phyloP scores from a whole-genome alignment of 2,888 invertebrate genomes.

The Poecilus cupreus region DNA sequence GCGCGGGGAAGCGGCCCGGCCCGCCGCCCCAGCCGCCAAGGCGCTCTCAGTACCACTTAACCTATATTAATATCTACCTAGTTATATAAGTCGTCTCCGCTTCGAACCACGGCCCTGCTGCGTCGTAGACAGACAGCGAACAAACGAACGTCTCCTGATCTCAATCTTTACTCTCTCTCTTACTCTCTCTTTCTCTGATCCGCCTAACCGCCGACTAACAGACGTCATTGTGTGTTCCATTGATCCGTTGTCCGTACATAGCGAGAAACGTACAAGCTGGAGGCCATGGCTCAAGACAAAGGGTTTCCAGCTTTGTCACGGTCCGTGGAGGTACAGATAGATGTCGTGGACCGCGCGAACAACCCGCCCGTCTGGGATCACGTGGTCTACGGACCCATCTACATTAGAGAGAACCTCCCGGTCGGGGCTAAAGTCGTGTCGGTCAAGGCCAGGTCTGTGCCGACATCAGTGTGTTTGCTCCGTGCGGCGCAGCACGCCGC shows the following conservation, averaged over 20 bases:
- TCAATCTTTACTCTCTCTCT: conserved; percentile 65
- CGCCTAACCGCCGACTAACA: conserved; percentile 63
- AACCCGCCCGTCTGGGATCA: conserved; percentile 98
- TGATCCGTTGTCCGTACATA: conserved; percentile 78
- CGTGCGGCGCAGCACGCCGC: conserved; percentile 72
- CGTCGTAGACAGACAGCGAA: conserved; percentile 35
- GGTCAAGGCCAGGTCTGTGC: conserved; percentile 98
- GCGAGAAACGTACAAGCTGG: conserved; percentile 98
- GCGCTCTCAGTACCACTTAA: conserved; percentile 54
- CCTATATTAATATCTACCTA: conserved; percentile 13
- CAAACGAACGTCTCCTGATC: conserved; percentile 58
- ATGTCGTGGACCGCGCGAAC: conserved; percentile 98
- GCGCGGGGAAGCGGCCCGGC: conserved; percentile 63
- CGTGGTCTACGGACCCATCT: conserved; percentile 96
- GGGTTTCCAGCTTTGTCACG: conserved; percentile 96
- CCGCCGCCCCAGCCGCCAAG: conserved; percentile 50
- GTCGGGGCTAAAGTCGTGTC: conserved; percentile 98
- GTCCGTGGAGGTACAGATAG: conserved; percentile 98
- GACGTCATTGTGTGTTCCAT: conserved; percentile 56
- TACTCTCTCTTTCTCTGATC: conserved; percentile 62
- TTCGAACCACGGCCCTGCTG: conserved; percentile 34
- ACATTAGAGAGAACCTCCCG: conserved; percentile 98
- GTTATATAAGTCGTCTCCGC: conserved; percentile 24
- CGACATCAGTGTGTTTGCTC: conserved; percentile 63
- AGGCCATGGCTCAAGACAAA: conserved; percentile 98